phyloP scores from a whole-genome alignment of 1,140 invertebrate genomes.

The Zaprionus lachaisei region DNA sequence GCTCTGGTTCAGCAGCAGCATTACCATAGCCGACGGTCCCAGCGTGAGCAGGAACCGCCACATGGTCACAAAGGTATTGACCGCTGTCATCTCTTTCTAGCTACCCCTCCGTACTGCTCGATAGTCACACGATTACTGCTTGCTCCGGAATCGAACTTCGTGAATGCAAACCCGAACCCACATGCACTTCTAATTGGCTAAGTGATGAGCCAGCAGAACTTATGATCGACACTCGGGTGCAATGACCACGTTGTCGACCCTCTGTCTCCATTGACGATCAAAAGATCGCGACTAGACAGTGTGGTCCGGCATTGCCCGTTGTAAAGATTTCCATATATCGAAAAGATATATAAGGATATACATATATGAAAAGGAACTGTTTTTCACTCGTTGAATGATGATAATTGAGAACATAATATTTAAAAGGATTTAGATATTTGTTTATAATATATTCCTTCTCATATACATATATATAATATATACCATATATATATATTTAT shows the following conservation, averaged over 20 bases:
- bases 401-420: no score
- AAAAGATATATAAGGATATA: no score
- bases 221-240: not conserved
- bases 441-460: no score
- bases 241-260: not conserved
- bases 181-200: not conserved
- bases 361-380: no score
- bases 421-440: no score
- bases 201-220: not conserved
- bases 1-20: conserved; percentile 87
- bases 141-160: not conserved
- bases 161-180: not conserved
- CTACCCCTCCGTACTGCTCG: not conserved
- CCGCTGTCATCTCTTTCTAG: conserved; percentile 58
- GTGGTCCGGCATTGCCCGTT: not conserved
- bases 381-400: no score
- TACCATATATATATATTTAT: no score
- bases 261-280: not conserved
- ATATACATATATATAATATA: no score
- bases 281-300: not conserved
- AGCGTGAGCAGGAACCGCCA: conserved; percentile 87
- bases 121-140: not conserved
- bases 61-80: conserved; percentile 67
- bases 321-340: not conserved
- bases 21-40: conserved; percentile 87